Evolutionary conservation across 2,888 invertebrate species (phyloP).

Genomic region (Drosophila suboccidentalis): DNA sequence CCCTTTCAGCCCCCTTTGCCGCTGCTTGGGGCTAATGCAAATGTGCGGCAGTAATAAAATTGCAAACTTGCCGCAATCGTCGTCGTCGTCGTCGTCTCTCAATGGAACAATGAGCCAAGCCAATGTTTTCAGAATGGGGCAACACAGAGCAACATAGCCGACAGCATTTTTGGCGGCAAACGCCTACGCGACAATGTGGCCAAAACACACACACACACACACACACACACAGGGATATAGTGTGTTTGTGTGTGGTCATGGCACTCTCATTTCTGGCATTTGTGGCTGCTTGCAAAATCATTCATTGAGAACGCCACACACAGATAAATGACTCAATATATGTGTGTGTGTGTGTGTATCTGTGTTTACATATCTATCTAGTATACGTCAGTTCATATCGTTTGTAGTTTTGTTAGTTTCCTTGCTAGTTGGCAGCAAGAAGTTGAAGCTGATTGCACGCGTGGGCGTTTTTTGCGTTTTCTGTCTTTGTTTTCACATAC

Average conservation of each 20-base stretch:
- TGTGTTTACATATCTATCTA: constrained; percentile 21
- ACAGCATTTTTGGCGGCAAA: constrained; percentile 76
- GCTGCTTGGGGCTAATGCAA: constrained; percentile 48
- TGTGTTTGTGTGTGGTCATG: constrained; percentile 38
- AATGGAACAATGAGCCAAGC: constrained; percentile 66
- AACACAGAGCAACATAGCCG: constrained; percentile 45
- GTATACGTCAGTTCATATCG: constrained; percentile 33
- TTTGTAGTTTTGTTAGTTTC: constrained; percentile 55
- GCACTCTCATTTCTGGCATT: constrained; percentile 33
- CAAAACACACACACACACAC: constrained; percentile 20
- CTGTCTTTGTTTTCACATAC: constrained; percentile 55
- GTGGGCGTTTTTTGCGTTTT: constrained; percentile 64
- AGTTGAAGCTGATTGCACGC: constrained; percentile 70
- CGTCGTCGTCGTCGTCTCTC: constrained; percentile 52
- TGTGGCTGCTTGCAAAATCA: constrained; percentile 77
- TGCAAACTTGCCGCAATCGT: constrained; percentile 61
- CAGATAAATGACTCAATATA: constrained; percentile 44
- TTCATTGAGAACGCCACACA: constrained; percentile 71
- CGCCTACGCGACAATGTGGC: constrained; percentile 64
- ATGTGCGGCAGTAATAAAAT: constrained; percentile 62
- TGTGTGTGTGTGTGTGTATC: constrained; percentile 11
- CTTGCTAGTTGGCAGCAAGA: constrained; percentile 62
- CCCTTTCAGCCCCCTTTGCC: background rate
- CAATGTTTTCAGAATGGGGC: constrained; percentile 43
- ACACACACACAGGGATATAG: constrained; percentile 27